Percentiles rank a stretch among this genome's conserved stretches.
Evolutionary conservation across 2,888 invertebrate genomes (phyloP).

Genomic region (Caenorhabditis wallacei): DNA sequence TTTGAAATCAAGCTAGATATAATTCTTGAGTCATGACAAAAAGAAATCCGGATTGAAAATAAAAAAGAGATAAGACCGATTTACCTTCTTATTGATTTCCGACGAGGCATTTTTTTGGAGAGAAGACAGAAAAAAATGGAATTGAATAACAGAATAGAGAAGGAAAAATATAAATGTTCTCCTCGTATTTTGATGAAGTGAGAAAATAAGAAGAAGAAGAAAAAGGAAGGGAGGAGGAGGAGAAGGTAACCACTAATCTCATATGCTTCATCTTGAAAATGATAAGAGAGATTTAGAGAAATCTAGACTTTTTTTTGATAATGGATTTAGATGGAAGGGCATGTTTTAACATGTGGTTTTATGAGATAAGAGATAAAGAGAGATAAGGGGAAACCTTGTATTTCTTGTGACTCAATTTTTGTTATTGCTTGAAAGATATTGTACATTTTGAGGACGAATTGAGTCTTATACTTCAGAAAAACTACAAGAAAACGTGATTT

Average conservation of each 20-base stretch:
- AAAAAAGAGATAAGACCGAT: neutral
- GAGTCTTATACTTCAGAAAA: too few relatives aligned
- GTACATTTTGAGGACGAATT: too few relatives aligned
- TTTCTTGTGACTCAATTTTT: too few relatives aligned
- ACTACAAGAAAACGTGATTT: too few relatives aligned
- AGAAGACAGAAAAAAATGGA: too few relatives aligned
- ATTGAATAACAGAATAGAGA: neutral
- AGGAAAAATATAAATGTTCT: slow-evolving; percentile 31
- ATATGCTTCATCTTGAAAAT: slow-evolving; percentile 23
- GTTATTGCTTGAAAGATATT: too few relatives aligned
- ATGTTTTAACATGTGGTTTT: neutral
- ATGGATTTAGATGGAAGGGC: slow-evolving; percentile 4
- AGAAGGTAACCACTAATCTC: slow-evolving; percentile 51
- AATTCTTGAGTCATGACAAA: neutral
- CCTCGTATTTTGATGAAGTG: neutral
- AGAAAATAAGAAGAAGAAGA: slow-evolving; percentile 2
- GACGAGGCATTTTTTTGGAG: slow-evolving; percentile 35
- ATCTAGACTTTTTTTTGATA: slow-evolving; percentile 9
- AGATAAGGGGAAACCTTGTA: slow-evolving; percentile 30
- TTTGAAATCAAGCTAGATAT: too few relatives aligned
- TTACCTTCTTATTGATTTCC: slow-evolving; percentile 49
- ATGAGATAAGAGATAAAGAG: slow-evolving; percentile 20
- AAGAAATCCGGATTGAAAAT: neutral
- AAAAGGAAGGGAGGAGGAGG: neutral
- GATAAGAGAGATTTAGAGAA: slow-evolving; percentile 43